These are phyloP conservation scores for Drosophila leonis DNA, from an alignment of 2,888 invertebrate genomes.

Conservation along the genomic window DNA sequence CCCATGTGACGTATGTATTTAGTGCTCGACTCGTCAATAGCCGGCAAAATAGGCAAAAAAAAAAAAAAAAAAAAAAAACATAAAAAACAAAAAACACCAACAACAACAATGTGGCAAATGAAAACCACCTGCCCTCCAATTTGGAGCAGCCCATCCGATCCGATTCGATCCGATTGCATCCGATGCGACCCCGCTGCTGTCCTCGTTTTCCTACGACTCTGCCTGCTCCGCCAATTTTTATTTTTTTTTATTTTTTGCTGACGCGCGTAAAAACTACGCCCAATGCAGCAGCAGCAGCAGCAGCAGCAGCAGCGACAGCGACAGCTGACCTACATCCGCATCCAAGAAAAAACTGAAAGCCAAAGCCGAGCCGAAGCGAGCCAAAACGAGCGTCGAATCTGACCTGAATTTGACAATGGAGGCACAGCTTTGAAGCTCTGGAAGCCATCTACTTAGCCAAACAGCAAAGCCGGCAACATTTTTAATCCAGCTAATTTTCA, in stretches of 20 bases:
- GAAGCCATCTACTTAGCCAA: conserved; percentile 25
- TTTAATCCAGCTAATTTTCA: conserved; percentile 56
- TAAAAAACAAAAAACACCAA: not conserved
- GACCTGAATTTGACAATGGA: conserved; percentile 64
- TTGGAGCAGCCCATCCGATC: conserved; percentile 13
- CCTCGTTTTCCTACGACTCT: not conserved
- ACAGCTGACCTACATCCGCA: conserved; percentile 74
- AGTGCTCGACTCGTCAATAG: conserved; percentile 39
- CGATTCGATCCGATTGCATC: not conserved
- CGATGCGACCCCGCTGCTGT: not conserved
- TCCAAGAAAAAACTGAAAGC: conserved; percentile 38
- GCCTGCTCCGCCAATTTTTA: conserved; percentile 30
- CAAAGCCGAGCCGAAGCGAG: conserved; percentile 34
- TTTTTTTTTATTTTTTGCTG: conserved; percentile 52
- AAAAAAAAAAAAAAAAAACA: not conserved
- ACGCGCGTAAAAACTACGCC: conserved; percentile 78
- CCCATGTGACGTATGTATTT: conserved; percentile 63
- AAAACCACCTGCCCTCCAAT: conserved; percentile 35
- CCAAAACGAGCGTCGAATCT: conserved; percentile 24
- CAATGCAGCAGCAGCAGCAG: conserved; percentile 49
- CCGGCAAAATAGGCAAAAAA: conserved; percentile 37
- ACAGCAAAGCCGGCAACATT: conserved; percentile 26
- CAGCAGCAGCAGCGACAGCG: conserved; percentile 24
- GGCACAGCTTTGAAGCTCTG: conserved; percentile 17
- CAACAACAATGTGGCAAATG: not conserved